Conservation (phyloP, 2,113 vertebrate species). For the Neodontobutis hainanensis region DNA sequence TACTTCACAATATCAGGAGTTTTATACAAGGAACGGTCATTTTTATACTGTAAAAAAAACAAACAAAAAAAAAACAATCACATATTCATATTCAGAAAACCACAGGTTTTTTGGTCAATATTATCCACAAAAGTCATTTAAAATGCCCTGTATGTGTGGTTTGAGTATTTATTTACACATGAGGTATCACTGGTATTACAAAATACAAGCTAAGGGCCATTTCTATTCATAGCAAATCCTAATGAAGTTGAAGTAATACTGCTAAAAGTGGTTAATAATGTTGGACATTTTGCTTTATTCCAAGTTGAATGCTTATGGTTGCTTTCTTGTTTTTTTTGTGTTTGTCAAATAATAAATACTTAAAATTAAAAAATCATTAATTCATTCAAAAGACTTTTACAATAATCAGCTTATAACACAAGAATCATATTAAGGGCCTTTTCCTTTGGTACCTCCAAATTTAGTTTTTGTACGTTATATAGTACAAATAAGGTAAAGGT, state of each 20-base stretch:
- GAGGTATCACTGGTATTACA: constrained; percentile 58
- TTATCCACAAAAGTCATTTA: constrained; percentile 22
- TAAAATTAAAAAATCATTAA: constrained; percentile 44
- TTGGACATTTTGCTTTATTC: constrained; percentile 42
- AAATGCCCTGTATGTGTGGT: constrained; percentile 26
- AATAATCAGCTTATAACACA: constrained; percentile 64
- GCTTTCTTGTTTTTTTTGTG: constrained; percentile 13
- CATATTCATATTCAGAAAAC: too few relatives aligned
- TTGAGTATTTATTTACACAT: constrained; percentile 53
- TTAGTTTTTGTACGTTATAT: not conserved
- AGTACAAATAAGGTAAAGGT: not conserved
- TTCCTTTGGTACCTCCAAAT: constrained; percentile 25
- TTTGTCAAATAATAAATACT: constrained; percentile 66
- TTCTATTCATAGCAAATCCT: constrained; percentile 32
- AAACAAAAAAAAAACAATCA: not conserved
- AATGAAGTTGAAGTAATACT: constrained; percentile 37
- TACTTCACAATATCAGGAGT: constrained; percentile 41
- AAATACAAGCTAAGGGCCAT: constrained; percentile 17
- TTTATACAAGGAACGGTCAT: constrained; percentile 11
- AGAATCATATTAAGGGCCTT: constrained; percentile 19
- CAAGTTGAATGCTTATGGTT: constrained; percentile 31
- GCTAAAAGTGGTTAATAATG: constrained; percentile 38
- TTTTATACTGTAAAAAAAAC: constrained; percentile 20
- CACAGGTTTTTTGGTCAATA: constrained; percentile 21
- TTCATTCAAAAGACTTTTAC: constrained; percentile 60